Conservation (phyloP, 2,888 invertebrate species). For the Drosophila conformis region DNA sequence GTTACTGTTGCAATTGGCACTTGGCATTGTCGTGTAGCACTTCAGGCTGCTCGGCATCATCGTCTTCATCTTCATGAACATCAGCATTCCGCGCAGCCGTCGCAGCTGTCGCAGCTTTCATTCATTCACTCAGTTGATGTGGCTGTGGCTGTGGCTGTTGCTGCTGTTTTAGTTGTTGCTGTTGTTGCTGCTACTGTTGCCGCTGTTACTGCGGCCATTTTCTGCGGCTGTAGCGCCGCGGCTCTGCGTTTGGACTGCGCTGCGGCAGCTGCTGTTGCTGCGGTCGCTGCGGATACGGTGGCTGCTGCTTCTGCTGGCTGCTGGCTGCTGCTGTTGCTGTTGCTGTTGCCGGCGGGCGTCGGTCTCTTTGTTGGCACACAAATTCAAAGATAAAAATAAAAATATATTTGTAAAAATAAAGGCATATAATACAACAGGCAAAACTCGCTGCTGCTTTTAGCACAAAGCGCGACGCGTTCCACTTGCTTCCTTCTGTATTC, state of each 20-base stretch:
- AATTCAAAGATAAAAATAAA: slow-evolving; percentile 46
- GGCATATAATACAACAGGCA: slow-evolving; percentile 20
- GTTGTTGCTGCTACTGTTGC: slow-evolving; percentile 25
- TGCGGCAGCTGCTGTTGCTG: slow-evolving; percentile 37
- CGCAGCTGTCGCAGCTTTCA: slow-evolving; percentile 50
- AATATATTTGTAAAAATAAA: slow-evolving; percentile 28
- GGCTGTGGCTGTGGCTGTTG: slow-evolving; percentile 22
- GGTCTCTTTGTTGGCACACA: slow-evolving; percentile 49
- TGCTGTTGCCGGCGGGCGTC: slow-evolving; percentile 39
- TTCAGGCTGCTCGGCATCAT: slow-evolving; percentile 51
- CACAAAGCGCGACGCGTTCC: slow-evolving; percentile 47
- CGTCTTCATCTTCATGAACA: slow-evolving; percentile 49
- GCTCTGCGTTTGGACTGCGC: slow-evolving; percentile 32
- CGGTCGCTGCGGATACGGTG: slow-evolving; percentile 8
- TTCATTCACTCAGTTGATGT: slow-evolving; percentile 54
- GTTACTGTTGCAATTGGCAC: slow-evolving; percentile 56
- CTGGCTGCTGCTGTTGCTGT: slow-evolving; percentile 7
- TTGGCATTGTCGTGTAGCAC: slow-evolving; percentile 57
- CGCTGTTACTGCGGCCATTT: slow-evolving; percentile 62
- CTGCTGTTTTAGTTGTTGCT: slow-evolving; percentile 25
- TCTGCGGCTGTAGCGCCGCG: slow-evolving; percentile 47
- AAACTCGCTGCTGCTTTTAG: slow-evolving; percentile 40
- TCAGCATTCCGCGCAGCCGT: slow-evolving; percentile 49
- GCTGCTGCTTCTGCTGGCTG: slow-evolving; percentile 4
- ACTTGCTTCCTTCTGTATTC: slow-evolving; percentile 5